Conservation (phyloP, 2,797 vertebrate species). For the Poecilia velifera region DNA sequence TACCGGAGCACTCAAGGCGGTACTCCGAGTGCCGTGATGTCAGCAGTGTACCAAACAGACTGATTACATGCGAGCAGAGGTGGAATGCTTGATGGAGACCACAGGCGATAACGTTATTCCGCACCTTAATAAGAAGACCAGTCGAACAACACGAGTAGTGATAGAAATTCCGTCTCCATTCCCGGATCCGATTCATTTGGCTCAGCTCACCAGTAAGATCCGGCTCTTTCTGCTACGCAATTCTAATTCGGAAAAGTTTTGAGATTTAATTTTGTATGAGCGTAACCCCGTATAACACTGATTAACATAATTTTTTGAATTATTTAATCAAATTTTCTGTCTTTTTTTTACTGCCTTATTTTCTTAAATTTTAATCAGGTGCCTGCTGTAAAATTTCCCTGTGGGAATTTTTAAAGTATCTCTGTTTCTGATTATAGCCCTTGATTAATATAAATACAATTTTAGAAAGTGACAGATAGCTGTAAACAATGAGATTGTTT, state of each 20-base stretch:
- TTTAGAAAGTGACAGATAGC: not conserved
- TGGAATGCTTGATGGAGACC: not conserved
- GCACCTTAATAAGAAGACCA: not conserved
- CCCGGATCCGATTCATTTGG: not conserved
- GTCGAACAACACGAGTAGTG: not conserved
- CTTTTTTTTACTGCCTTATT: too few species aligned
- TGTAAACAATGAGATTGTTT: not conserved
- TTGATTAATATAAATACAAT: not conserved
- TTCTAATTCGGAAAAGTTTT: not conserved
- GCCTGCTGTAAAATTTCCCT: too few species aligned
- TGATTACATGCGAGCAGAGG: not conserved
- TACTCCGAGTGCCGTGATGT: conserved; percentile 20
- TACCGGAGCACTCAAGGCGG: conserved; percentile 11
- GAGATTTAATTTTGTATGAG: not conserved
- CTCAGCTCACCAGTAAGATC: not conserved
- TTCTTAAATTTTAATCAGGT: too few species aligned
- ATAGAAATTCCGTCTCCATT: not conserved
- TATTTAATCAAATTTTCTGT: not conserved
- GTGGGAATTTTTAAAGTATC: too few species aligned
- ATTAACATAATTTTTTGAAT: not conserved
- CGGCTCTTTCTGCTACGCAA: not conserved
- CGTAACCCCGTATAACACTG: not conserved
- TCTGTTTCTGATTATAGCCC: not conserved
- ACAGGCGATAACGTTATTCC: not conserved
- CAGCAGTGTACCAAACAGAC: not conserved